Evolutionary conservation across 2,888 invertebrate genomes (phyloP), one percentile per base, ranked within the genome.

Genomic region (Spicauda simplicius): DNA sequence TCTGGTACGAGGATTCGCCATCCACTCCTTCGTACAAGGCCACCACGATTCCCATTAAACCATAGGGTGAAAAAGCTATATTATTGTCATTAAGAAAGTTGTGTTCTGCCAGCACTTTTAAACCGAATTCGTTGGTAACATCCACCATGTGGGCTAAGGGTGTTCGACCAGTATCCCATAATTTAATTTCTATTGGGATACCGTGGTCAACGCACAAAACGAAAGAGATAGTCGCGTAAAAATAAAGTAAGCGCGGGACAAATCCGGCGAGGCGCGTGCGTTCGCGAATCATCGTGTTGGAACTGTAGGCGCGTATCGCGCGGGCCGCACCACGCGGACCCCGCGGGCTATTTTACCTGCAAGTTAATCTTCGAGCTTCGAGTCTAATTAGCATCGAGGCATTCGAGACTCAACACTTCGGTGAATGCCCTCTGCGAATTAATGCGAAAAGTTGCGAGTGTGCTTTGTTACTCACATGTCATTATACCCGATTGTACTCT

Each of bases 51-150:
- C 97, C 97, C 79, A 96, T 95, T 69, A 97, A 91, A 3, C 97
- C 97, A 72, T 97, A 97, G 11, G 97, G 97, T 0, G 97, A 97
- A 81, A 97, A 96, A 5, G 97, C 97, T 64, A 97, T 96, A 84
- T 97, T 97, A 81, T 96, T 96, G 58, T 95, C 95, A 84, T 96
- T 96, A 76, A 95, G 92, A 85, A 95, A 95, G 78, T 96, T 95
- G 78, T 96, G 96, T 83, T 95, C 95, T 77, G 96, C 93, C 0
- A 97, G 92, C 75, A 96, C 93, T 82, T 95, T 95, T 71, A 96
- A 88, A 64, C 96, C 95, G 72, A 96, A 94, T 80, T 95, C 95
- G 83, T 97, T 97, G 54, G 97, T 95, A 50, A 96, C 94, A 80
- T 97, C 97, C 67, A 97, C 96, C 96, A 97, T 97, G 69, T 95